Base-by-base conservation (phyloP, 2,888 invertebrate genomes). In the Therioaphis trifolii region DNA sequence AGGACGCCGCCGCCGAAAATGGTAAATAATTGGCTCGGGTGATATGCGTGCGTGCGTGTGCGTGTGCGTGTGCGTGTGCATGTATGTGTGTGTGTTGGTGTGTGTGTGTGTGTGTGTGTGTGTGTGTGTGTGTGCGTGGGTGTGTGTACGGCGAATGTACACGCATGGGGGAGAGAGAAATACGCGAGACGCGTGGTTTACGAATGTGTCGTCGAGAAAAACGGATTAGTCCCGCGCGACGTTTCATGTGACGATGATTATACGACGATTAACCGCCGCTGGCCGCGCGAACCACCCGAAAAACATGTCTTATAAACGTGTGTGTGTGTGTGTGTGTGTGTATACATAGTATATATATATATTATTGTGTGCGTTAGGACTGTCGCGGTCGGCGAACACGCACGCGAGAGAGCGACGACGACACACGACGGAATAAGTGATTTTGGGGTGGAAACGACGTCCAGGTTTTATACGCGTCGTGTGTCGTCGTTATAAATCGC, bases 11-110 rank as follows among this genome's bases (percentile, higher is more conserved):
- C 66, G 12, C 9, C 21, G 78, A 68, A 49, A 68, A 68, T 21
- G 69, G 69, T 79, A 69, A 79, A 79, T 79, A 79, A 79, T 79
- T 79, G 78, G 79, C 43, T 18, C 1, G 78, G 15, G 52, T 21
- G 11, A 12, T 4, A n/a, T 11, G 14, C 35, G 15, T 40, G 66
- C 24, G 46, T 69, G 18, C 46, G 3, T n/a, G n/a, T n/a, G n/a
- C n/a, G n/a, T n/a, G n/a, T n/a, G 18, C 18, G 43, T 14, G 21
- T 21, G 29, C 12, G 21, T 58, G n/a, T 7, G 27, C 29, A 29
- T 27, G 14, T 21, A 14, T 40, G 35, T 68, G 21, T 35, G 35
- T 69, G 9, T 40, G 7, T n/a, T n/a, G n/a, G n/a, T n/a, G n/a
- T n/a, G n/a, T n/a, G n/a, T 61, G 18, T n/a, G 3, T 61, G 24